phyloP scores from a whole-genome alignment of 1,140 invertebrate species.

The Neotoxoptera formosana region DNA sequence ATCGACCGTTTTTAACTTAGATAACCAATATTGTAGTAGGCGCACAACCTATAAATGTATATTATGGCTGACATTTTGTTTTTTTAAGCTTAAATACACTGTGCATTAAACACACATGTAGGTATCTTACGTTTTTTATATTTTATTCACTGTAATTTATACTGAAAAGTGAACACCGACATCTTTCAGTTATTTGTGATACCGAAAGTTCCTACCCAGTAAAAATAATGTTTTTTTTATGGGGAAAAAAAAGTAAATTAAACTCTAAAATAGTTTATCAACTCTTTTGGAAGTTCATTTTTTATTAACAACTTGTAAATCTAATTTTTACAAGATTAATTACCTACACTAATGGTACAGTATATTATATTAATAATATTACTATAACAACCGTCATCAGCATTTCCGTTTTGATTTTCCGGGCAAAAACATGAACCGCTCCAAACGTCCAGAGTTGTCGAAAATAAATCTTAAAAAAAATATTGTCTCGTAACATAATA shows the following conservation, averaged over 20 bases:
- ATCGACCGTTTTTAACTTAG: too few relatives aligned
- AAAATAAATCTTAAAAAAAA: too few relatives aligned
- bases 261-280: neutral
- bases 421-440: too few relatives aligned
- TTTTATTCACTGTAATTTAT: neutral
- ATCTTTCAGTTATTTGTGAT: neutral
- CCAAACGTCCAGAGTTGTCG: too few relatives aligned
- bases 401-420: too few relatives aligned
- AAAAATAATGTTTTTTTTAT: neutral
- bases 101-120: too few relatives aligned
- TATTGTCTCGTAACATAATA: too few relatives aligned
- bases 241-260: neutral
- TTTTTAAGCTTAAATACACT: neutral
- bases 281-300: neutral
- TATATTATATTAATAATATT: too few relatives aligned
- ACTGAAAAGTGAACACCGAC: neutral
- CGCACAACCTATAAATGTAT: neutral
- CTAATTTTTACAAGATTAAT: neutral
- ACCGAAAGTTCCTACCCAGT: neutral
- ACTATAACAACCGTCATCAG: too few relatives aligned
- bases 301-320: neutral
- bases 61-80: neutral
- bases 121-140: neutral
- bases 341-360: too few relatives aligned
- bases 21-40: neutral